These are phyloP conservation scores for Calcarius ornatus DNA, from an alignment of 2,113 vertebrate genomes.

Conservation along the genomic window DNA sequence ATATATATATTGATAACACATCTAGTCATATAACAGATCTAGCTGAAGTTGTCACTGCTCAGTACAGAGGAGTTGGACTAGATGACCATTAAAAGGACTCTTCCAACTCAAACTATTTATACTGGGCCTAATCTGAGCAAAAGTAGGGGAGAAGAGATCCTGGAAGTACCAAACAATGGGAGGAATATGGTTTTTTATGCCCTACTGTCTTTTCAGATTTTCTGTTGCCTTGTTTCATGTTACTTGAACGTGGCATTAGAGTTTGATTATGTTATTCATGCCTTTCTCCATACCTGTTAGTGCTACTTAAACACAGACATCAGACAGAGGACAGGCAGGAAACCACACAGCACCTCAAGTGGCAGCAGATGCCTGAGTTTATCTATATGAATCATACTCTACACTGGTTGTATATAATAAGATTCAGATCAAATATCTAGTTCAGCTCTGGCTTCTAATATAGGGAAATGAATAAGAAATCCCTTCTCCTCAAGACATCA, in stretches of 20 bases:
- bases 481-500: background rate
- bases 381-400: background rate
- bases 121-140: background rate
- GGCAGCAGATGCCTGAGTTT: background rate
- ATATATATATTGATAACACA: background rate
- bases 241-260: background rate
- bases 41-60: background rate
- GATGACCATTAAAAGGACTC: background rate
- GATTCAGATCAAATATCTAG: background rate
- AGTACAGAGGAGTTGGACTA: background rate
- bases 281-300: background rate
- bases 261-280: background rate
- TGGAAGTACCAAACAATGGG: background rate
- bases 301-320: background rate
- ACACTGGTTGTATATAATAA: background rate
- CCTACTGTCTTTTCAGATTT: background rate
- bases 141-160: accelerated
- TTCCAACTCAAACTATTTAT: background rate
- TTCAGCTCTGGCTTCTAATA: background rate
- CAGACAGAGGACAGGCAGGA: background rate
- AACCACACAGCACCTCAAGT: background rate
- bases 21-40: too few relatives aligned
- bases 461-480: background rate
- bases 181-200: background rate
- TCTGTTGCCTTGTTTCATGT: background rate